Conservation (phyloP, 35 echinoderm and acorn worm species). For the Apostichopus japonicus region DNA sequence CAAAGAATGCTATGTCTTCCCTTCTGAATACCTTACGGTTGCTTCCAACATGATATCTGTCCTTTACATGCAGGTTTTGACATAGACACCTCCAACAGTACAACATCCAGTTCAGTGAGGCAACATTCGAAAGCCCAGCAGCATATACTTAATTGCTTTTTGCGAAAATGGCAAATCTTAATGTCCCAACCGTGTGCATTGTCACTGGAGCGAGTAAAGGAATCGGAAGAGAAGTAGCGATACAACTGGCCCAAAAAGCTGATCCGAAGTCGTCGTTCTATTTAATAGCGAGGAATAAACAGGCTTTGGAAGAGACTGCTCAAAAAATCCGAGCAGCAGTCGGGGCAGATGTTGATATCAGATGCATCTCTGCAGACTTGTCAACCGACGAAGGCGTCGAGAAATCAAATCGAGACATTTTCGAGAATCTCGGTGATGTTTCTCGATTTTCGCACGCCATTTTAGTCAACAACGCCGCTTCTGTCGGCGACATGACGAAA, state of each 20-base stretch:
- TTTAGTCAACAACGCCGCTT: constrained; percentile 1
- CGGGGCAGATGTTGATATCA: neutral
- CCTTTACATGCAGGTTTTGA: too few species aligned
- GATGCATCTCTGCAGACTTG: neutral
- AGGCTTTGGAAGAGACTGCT: constrained; percentile 17
- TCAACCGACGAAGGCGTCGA: neutral
- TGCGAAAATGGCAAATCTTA: neutral
- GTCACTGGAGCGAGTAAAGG: constrained; percentile 26
- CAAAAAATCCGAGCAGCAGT: neutral
- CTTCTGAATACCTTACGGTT: too few species aligned
- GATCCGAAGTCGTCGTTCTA: neutral
- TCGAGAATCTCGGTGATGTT: constrained; percentile 8
- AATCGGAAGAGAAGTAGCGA: constrained; percentile 17
- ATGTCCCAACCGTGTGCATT: constrained; percentile 9
- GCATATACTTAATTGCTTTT: neutral
- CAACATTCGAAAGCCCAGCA: too few species aligned
- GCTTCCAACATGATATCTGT: too few species aligned
- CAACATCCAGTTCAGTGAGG: too few species aligned
- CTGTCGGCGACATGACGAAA: constrained; percentile 24
- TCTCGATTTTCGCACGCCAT: constrained; percentile 14
- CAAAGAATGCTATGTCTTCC: too few species aligned
- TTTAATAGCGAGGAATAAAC: constrained; percentile 11
- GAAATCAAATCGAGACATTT: neutral
- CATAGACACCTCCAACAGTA: too few species aligned
- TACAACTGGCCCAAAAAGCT: constrained; percentile 17